Conservation (phyloP, 1,140 invertebrate genomes). For the Nixonia krombeini region DNA sequence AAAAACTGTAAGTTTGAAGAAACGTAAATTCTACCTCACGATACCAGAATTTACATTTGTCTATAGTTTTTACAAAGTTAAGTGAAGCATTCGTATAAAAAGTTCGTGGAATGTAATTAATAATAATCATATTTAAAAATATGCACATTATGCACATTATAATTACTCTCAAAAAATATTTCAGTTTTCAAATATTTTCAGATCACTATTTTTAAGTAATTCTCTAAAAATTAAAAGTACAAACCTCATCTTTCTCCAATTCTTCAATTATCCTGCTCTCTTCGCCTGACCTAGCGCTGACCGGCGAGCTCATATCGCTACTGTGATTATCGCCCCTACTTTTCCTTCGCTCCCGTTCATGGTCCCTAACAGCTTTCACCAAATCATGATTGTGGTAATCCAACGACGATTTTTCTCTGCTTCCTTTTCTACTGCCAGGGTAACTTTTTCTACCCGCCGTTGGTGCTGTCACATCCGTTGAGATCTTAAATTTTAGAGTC, state of each 20-base stretch:
- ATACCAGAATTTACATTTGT: no score
- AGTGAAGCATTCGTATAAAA: no score
- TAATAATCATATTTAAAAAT: no score
- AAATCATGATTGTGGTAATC: conserved; percentile 67
- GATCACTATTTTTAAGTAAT: no score
- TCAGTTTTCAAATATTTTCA: no score
- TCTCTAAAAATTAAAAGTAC: no score
- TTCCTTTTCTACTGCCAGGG: conserved; percentile 75
- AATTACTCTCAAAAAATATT: no score
- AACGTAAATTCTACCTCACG: no score
- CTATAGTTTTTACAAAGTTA: no score
- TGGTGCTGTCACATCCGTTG: conserved; percentile 74
- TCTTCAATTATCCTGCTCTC: conserved; percentile 60
- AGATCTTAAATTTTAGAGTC: conserved; percentile 81
- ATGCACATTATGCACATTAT: no score
- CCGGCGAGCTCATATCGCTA: conserved; percentile 63
- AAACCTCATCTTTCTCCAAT: conserved; percentile 54
- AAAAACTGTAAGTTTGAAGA: no score
- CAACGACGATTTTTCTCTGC: conserved; percentile 70
- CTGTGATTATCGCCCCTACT: conserved; percentile 59
- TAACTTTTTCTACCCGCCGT: conserved; percentile 73
- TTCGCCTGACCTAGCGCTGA: conserved; percentile 60
- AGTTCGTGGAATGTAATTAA: no score
- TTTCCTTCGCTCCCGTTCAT: conserved; percentile 57
- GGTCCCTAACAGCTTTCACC: conserved; percentile 60